Base-by-base conservation (phyloP, 2,113 vertebrate species). In the Carlito syrichta region DNA sequence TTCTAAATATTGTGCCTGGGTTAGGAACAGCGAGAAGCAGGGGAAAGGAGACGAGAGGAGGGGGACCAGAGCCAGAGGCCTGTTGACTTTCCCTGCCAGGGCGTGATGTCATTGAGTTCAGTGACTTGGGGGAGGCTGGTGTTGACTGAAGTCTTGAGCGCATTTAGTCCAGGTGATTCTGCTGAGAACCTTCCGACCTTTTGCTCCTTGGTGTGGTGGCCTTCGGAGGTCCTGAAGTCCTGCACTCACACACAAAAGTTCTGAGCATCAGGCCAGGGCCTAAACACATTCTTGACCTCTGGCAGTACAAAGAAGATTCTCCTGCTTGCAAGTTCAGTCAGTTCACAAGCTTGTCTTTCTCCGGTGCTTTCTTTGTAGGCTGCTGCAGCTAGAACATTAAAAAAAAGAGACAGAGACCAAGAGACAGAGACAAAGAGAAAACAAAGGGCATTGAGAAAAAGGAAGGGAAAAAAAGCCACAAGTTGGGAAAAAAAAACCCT, bases 1-100 rank as follows among this genome's bases (percentile, higher is more conserved):
- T 97, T 97, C 96, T 87, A 93, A 95, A 82, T 84, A 43, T 62
- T 95, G 97, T 97, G 94, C 32, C n/a, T 71, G 89, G 56, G 35
- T 78, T 63, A 89, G 11, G 35, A 58, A 96, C 94, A 62, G 78
- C 43, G 4, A 82, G 78, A 48, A 17, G 32, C 73, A 43, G 62
- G 6, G 19, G 30, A 14, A 79, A 71, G 48, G 66, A 79, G 30
- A 66, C n/a, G 40, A 32, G 38, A 40, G 45, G 30, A 52, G 50
- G 38, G 38, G 68, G 12, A 66, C 38, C 30, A 3, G 3, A 45
- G 2, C 9, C 77, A 94, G 48, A 82, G 17, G 8, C 85, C 96
- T 95, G 14, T 50, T 88, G 97, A 68, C 87, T 84, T 90, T 97
- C 97, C 91, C 12, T 0, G 48, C 88, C 81, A 88, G 63, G 89